Conservation (phyloP, 2,888 invertebrate species). For the Chalcosyrphus nemorum region DNA sequence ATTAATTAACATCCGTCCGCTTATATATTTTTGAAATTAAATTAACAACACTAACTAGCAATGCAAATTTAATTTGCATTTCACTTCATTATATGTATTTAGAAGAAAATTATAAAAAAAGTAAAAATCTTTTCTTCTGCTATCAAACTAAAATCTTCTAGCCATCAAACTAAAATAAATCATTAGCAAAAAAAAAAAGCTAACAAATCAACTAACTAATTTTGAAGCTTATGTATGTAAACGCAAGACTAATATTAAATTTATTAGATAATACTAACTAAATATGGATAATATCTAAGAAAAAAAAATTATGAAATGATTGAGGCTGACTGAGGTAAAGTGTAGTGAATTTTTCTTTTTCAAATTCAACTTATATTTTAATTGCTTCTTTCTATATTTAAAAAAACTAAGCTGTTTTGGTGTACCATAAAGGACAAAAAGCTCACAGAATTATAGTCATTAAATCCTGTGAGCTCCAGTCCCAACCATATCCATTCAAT, state of each 20-base stretch:
- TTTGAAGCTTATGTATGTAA: slow-evolving; percentile 1
- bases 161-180: slow-evolving; percentile 21
- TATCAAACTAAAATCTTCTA: no score
- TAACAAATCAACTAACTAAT: slow-evolving; percentile 19
- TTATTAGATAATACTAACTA: not conserved
- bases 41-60: slow-evolving; percentile 53
- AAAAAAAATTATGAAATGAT: not conserved
- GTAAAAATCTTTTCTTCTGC: slow-evolving; percentile 2
- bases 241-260: not conserved
- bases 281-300: not conserved
- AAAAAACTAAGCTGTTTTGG: no score
- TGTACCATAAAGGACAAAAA: no score
- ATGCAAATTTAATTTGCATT: slow-evolving; percentile 24
- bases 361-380: no score
- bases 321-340: not conserved
- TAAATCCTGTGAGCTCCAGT: no score
- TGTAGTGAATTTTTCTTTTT: not conserved
- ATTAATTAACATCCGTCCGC: slow-evolving; percentile 70
- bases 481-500: no score
- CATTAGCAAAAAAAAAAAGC: not conserved
- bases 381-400: no score
- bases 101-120: not conserved
- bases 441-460: no score
- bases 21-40: slow-evolving; percentile 42
- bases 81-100: slow-evolving; percentile 26